Evolutionary conservation across 2,797 vertebrate genomes (phyloP), one percentile per base, ranked within the genome.

Genomic region (Acestrorhynchus altus): DNA sequence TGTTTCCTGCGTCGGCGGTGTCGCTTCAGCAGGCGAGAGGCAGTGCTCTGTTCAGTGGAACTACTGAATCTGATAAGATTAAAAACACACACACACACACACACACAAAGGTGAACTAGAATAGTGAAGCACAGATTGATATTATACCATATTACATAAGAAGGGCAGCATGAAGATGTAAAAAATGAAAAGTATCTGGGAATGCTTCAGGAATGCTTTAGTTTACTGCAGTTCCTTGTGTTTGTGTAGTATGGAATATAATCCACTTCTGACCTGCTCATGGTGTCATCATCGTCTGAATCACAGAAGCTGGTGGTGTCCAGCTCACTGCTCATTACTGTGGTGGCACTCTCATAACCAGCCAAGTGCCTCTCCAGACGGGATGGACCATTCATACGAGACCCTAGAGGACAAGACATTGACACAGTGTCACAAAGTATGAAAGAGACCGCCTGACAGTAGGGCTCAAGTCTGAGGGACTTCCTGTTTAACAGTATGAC

Each of bases 291-390:
- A 0, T 98, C 96, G 0, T 98, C 96, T 0, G 96, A 96, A 86
- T 97, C 96, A 0, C 95, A 96, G 85, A 96, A 94, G 87, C 96
- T 96, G 81, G 95, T 96, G 22, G 96, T 96, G 76, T 98, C 96
- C 64, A 97, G 89, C 85, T 98, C 96, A 26, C 96, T 98, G 90
- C 96, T 98, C 92, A 98, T 94, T 67, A 96, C 92, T 0, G 96
- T 98, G 47, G 95, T 97, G 56, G 95, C 95, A 74, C 96, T 97
- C 90, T 97, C 96, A 0, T 97, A 98, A 0, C 96, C 96, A 0
- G 95, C 95, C 76, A 97, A 89, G 88, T 97, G 96, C 73, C 95
- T 94, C 81, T 97, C 96, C 79, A 95, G 83, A 11, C 95, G 92
- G 0, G 90, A 92, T 83, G 95, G 95, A 1, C 95, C 96, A 0